Evolutionary conservation across 2,797 vertebrate genomes (phyloP).

Genomic region (Acanthornis magna): DNA sequence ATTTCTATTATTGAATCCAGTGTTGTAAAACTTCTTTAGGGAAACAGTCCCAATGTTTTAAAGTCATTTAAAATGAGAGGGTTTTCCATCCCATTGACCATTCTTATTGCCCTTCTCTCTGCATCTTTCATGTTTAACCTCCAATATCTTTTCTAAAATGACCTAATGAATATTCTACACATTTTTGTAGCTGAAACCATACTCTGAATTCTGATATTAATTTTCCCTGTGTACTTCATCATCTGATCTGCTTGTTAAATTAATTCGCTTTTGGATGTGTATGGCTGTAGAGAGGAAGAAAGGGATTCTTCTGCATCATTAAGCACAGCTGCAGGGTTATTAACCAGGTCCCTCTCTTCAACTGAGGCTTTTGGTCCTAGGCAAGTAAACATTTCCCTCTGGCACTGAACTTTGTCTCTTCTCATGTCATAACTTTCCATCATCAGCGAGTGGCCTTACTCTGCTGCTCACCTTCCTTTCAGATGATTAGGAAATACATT

Average conservation of each 20-base stretch:
- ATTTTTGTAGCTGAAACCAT: background rate
- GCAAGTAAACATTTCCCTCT: background rate
- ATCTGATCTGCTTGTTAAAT: background rate
- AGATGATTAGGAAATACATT: background rate
- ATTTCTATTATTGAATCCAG: background rate
- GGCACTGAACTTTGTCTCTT: background rate
- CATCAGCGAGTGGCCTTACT: background rate
- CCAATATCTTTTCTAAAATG: background rate
- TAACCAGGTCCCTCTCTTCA: background rate
- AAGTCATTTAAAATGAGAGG: background rate
- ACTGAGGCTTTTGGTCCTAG: background rate
- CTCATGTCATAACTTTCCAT: background rate
- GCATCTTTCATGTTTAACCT: background rate
- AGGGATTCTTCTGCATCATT: background rate
- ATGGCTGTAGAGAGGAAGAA: background rate
- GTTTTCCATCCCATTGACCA: background rate
- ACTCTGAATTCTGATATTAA: background rate
- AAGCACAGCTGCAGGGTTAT: background rate
- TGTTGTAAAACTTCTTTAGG: background rate
- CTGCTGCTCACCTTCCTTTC: background rate
- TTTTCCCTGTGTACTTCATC: background rate
- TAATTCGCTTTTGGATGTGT: background rate
- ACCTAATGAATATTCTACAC: background rate
- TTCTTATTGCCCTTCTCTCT: background rate
- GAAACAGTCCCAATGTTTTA: background rate